These are phyloP conservation scores for Drosophila bipectinata DNA, from an alignment of 1,140 invertebrate species.

Conservation along the genomic window DNA sequence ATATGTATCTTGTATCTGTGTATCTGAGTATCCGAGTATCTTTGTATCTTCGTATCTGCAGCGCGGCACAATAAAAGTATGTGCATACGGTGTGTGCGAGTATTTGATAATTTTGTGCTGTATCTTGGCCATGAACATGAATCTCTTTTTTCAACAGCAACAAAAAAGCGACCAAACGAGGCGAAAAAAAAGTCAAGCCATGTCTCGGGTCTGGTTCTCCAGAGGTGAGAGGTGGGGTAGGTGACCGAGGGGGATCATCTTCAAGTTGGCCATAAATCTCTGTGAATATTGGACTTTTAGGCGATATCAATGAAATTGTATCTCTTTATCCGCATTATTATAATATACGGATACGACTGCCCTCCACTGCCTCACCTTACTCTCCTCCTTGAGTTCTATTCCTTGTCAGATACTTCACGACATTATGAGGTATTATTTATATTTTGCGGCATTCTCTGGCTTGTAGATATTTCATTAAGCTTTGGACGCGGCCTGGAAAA, in stretches of 20 bases:
- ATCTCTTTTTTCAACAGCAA: constrained; percentile 56
- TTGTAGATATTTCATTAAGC: constrained; percentile 74
- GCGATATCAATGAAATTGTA: constrained; percentile 84
- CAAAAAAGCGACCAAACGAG: constrained; percentile 16
- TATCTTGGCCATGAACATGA: constrained; percentile 74
- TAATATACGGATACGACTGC: constrained; percentile 78
- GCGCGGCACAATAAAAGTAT: constrained; percentile 65
- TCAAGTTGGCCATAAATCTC: constrained; percentile 78
- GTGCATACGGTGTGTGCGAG: constrained; percentile 47
- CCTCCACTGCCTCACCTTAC: constrained; percentile 5
- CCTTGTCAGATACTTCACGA: constrained; percentile 70
- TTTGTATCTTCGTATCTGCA: constrained; percentile 51
- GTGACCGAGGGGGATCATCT: constrained; percentile 56
- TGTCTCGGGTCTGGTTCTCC: constrained; percentile 24
- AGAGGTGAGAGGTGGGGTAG: neutral
- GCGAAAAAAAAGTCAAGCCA: constrained; percentile 28
- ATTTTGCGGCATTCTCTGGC: constrained; percentile 49
- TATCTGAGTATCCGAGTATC: constrained; percentile 28
- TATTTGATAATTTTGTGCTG: constrained; percentile 75
- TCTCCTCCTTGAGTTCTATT: constrained; percentile 32
- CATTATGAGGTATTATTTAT: constrained; percentile 82
- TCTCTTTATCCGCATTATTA: constrained; percentile 84
- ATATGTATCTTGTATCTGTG: constrained; percentile 50
- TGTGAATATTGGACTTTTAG: constrained; percentile 81
- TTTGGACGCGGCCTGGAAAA: constrained; percentile 29